Conservation (phyloP, 30 jellyfish, hydroid and myxozoan genomes). For the Chironex yamaguchii region DNA sequence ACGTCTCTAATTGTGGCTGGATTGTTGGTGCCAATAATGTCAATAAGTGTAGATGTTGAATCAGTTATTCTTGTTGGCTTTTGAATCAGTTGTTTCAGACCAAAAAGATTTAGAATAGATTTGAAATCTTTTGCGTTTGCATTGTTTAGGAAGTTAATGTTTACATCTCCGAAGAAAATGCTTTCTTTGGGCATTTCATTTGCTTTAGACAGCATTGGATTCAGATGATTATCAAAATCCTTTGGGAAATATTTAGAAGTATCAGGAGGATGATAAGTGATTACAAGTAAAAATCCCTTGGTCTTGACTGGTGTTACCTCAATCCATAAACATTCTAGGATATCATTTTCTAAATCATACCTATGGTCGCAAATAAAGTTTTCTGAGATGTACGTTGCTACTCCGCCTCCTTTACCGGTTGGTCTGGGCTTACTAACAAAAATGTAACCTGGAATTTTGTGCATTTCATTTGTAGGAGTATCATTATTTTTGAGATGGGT, state of each 20-base stretch:
- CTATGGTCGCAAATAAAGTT: slow-evolving; percentile 62
- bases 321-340: slow-evolving; percentile 62
- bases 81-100: slow-evolving; percentile 70
- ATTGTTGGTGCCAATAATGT: slow-evolving; percentile 63
- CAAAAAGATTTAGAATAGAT: slow-evolving; percentile 41
- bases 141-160: slow-evolving; percentile 34
- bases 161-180: slow-evolving; percentile 53
- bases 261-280: slow-evolving; percentile 67
- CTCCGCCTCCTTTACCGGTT: slow-evolving; percentile 75
- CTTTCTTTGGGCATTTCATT: slow-evolving; percentile 63
- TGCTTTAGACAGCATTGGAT: slow-evolving; percentile 65
- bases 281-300: slow-evolving; percentile 40
- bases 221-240: slow-evolving; percentile 54
- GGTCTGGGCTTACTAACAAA: slow-evolving; percentile 64
- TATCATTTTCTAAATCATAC: slow-evolving; percentile 48
- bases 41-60: slow-evolving; percentile 71
- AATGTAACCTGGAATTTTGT: slow-evolving; percentile 70
- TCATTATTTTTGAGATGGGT: slow-evolving; percentile 61
- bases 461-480: slow-evolving; percentile 60
- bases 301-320: slow-evolving; percentile 55
- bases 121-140: slow-evolving; percentile 50
- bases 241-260: slow-evolving; percentile 58
- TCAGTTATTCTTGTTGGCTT: slow-evolving; percentile 71
- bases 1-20: slow-evolving; percentile 73
- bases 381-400: slow-evolving; percentile 76